These are phyloP conservation scores for Pangasius macronema DNA, from an alignment of 2,797 vertebrate species.

Conservation along the genomic window DNA sequence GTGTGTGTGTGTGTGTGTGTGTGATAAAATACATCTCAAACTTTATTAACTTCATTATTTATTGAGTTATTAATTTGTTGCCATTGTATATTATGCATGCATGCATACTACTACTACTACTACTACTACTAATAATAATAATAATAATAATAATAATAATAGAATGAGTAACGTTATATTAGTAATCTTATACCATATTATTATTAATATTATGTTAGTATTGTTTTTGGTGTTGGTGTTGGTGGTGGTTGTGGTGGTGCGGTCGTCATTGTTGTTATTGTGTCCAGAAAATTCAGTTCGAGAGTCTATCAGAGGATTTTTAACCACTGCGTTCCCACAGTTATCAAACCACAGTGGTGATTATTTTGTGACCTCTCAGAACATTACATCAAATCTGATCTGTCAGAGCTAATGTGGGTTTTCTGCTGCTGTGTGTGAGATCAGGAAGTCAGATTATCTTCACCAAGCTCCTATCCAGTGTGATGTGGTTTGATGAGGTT, in stretches of 20 bases:
- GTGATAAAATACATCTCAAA: background rate
- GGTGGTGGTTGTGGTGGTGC: background rate
- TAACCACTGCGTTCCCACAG: background rate
- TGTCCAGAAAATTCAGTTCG: background rate
- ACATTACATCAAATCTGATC: background rate
- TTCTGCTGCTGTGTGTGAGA: background rate
- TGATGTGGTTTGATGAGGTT: background rate
- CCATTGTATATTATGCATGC: background rate
- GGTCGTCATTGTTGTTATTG: background rate
- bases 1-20: no score
- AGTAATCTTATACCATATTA: background rate
- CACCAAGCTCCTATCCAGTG: background rate
- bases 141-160: background rate
- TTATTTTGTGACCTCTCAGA: constrained; percentile 3
- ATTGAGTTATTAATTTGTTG: background rate
- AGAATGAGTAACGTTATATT: no score
- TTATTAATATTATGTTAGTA: background rate
- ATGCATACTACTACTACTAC: background rate
- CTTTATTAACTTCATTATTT: background rate
- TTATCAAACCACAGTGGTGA: background rate
- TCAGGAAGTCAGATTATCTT: background rate
- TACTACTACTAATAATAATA: background rate
- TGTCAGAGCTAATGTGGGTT: background rate
- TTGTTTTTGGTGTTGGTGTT: background rate
- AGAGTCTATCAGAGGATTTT: background rate